A percentile compares a stretch with the other conserved stretches of the same genome.
Conservation (phyloP, 2,797 vertebrate genomes). For the Bucorvus abyssinicus region DNA sequence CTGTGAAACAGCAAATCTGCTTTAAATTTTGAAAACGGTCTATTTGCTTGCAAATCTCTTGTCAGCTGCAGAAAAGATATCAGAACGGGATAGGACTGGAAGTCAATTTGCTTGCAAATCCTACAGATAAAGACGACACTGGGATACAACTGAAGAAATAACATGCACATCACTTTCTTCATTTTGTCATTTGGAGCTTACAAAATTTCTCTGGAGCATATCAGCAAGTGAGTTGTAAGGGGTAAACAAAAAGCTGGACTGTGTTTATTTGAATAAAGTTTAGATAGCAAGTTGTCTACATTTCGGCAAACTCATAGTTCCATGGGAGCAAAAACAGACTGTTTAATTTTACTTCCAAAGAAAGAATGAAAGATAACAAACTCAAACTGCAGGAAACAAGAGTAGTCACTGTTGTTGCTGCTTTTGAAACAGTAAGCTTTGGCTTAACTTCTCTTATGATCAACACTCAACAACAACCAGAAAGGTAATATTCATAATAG, state of each 20-base stretch:
- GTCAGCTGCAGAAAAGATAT: constrained; percentile 32
- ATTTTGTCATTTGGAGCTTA: constrained; percentile 11
- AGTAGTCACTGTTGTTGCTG: not conserved
- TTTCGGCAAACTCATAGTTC: not conserved
- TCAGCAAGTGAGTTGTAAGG: not conserved
- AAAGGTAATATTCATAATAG: not conserved
- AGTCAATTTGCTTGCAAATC: constrained; percentile 63
- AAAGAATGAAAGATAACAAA: constrained; percentile 41
- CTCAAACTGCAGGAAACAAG: not conserved
- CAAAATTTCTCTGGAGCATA: not conserved
- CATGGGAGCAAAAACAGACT: constrained; percentile 38
- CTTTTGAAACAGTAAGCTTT: not conserved
- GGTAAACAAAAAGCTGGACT: not conserved
- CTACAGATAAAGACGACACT: not conserved
- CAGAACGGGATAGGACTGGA: constrained; percentile 20
- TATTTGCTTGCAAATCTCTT: constrained; percentile 58
- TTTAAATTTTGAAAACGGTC: constrained; percentile 23
- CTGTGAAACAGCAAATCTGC: constrained; percentile 14
- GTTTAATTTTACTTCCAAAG: constrained; percentile 20
- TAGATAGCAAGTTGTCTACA: not conserved
- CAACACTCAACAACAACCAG: not conserved
- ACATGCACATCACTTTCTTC: not conserved
- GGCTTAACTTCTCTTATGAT: not conserved
- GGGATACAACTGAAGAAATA: not conserved
- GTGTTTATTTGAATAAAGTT: constrained; percentile 17